Base-by-base conservation (phyloP, 1,140 invertebrate species). In the Oreohelix idahoensis region DNA sequence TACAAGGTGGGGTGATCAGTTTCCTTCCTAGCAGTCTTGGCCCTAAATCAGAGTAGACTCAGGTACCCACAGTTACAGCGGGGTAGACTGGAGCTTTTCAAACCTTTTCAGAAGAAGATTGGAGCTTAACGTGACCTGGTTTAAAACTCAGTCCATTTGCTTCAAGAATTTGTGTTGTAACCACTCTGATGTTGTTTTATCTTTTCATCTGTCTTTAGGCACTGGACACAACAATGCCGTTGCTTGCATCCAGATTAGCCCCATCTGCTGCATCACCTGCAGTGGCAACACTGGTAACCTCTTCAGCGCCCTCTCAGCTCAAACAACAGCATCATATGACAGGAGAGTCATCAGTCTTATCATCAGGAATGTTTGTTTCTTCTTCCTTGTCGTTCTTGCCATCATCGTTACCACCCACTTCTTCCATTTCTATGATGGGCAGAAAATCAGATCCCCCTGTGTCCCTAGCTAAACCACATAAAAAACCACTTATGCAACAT, bases 161-260 rank as follows among this genome's bases (percentile, higher is more conserved):
- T n/a, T n/a, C n/a, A n/a, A n/a, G n/a, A n/a, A n/a, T n/a, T n/a
- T n/a, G n/a, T n/a, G n/a, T n/a, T n/a, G n/a, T n/a, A n/a, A n/a
- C n/a, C n/a, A n/a, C n/a, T n/a, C n/a, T n/a, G n/a, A n/a, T n/a
- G n/a, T n/a, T n/a, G 15, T 45, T 45, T 45, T 15, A 5, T 45
- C 26, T 58, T 23, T 58, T 20, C 29, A 70, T 1, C 36, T 69
- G 42, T 70, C 51, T 66, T 29, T 42, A 80, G 78, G 8, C 63
- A 10, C 32, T 49, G 42, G 79, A 81, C 1, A 53, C 39, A 29
- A 35, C n/a, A n/a, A 73, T 81, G 79, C 79, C 79, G 13, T 53
- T 81, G 53, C 29, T 81, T 23, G 69, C 79, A 51, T 36, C 79
- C 4, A 81, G 73, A 42, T 53, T 81, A 5, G 23, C 79, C 8